phyloP scores from a whole-genome alignment of 1,140 invertebrate genomes.

The Papilio polytes region DNA sequence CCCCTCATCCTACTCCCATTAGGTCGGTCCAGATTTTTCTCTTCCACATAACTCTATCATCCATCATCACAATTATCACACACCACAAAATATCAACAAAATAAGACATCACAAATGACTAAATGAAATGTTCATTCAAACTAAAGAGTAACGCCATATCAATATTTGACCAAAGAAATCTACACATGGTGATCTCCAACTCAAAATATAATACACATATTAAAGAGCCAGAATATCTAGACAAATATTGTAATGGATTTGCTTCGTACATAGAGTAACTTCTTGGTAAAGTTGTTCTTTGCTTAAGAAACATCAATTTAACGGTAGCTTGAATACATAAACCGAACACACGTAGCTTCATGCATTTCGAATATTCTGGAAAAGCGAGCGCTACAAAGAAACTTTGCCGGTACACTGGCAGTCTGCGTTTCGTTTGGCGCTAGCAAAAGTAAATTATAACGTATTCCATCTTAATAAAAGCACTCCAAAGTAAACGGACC shows the following conservation, averaged over 20 bases:
- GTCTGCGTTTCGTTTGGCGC: conserved; percentile 25
- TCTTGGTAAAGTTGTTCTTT: conserved; percentile 26
- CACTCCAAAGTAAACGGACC: conserved; percentile 15
- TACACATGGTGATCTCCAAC: not conserved
- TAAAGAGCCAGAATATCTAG: not conserved
- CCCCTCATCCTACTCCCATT: too few species aligned
- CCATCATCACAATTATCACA: too few species aligned
- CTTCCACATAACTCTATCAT: too few species aligned
- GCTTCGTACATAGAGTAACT: conserved; percentile 23
- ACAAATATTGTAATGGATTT: conserved; percentile 25
- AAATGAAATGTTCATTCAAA: too few species aligned
- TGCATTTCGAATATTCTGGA: conserved; percentile 39
- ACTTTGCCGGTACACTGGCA: conserved; percentile 32
- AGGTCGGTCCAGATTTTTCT: too few species aligned
- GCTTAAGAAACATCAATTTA: conserved; percentile 39
- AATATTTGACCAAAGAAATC: not conserved
- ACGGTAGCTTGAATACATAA: conserved; percentile 38
- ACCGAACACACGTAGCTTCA: conserved; percentile 38
- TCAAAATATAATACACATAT: not conserved
- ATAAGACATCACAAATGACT: not conserved
- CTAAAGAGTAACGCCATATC: not conserved
- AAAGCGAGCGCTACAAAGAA: conserved; percentile 30
- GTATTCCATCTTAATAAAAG: conserved; percentile 25
- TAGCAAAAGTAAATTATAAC: conserved; percentile 32
- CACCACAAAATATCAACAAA: too few species aligned